phyloP scores from a whole-genome alignment of 2,113 vertebrate species.

The Sprattus sprattus region DNA sequence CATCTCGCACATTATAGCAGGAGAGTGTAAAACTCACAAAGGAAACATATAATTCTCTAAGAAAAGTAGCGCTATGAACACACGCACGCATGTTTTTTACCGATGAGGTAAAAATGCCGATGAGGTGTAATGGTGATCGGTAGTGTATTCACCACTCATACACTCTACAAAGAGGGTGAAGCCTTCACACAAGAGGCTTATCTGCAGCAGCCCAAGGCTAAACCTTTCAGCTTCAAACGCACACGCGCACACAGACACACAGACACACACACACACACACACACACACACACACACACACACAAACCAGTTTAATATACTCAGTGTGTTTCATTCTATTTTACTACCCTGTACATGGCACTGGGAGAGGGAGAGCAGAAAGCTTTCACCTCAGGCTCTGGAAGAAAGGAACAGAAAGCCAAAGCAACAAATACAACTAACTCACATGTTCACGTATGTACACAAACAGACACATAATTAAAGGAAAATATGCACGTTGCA shows the following conservation, averaged over 20 bases:
- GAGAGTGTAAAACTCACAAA: neutral
- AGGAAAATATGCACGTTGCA: neutral
- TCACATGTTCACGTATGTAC: neutral
- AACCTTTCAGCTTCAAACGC: slow-evolving; percentile 4
- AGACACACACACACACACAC: neutral
- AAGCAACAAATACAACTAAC: neutral
- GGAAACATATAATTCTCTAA: neutral
- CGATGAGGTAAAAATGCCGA: no score
- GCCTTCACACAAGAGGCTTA: slow-evolving; percentile 7
- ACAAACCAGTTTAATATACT: slow-evolving; percentile 2
- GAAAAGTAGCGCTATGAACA: neutral
- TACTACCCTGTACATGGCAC: slow-evolving; percentile 11
- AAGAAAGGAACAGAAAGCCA: neutral
- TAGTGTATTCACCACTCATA: neutral
- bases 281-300: neutral
- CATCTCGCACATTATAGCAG: neutral
- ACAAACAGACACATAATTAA: neutral
- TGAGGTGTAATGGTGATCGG: neutral
- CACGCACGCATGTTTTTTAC: neutral
- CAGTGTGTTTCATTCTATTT: slow-evolving; percentile 4
- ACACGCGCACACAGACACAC: neutral
- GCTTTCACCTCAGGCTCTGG: neutral
- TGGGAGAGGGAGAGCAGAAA: neutral
- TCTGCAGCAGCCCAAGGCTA: slow-evolving; percentile 6
- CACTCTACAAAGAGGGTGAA: neutral